A percentile compares a stretch with the other conserved stretches of the same genome.
These are phyloP conservation scores for Mus minutoides DNA, from an alignment of 2,797 vertebrate genomes.

Conservation along the genomic window DNA sequence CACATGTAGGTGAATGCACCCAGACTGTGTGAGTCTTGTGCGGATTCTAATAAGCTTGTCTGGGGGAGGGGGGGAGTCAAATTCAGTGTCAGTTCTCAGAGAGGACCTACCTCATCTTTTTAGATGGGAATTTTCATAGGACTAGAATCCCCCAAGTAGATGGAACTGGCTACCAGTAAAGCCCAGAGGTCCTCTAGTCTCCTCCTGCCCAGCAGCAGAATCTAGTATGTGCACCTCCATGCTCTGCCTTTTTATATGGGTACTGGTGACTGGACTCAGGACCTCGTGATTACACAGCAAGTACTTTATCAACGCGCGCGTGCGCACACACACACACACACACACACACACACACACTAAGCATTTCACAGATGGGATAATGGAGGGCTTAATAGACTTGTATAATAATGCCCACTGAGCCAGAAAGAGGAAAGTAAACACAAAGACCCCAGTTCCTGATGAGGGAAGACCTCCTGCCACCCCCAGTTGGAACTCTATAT, in stretches of 20 bases:
- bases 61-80: neutral
- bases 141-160: neutral
- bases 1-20: too few species aligned
- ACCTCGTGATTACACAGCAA: neutral
- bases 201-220: too few species aligned
- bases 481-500: fast-evolving
- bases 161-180: neutral
- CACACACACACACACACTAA: too few species aligned
- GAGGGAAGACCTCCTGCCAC: fast-evolving
- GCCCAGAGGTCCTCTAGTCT: neutral
- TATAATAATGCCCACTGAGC: neutral
- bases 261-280: neutral
- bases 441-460: neutral
- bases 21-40: neutral
- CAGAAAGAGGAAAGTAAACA: neutral
- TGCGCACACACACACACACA: too few species aligned
- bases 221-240: too few species aligned
- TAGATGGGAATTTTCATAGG: neutral
- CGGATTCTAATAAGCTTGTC: neutral
- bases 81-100: neutral
- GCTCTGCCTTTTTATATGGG: neutral
- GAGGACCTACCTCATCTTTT: neutral
- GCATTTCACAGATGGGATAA: neutral
- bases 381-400: neutral
- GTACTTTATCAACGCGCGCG: neutral